phyloP scores from a whole-genome alignment of 2,888 invertebrate genomes.

The Embidobia sp. region DNA sequence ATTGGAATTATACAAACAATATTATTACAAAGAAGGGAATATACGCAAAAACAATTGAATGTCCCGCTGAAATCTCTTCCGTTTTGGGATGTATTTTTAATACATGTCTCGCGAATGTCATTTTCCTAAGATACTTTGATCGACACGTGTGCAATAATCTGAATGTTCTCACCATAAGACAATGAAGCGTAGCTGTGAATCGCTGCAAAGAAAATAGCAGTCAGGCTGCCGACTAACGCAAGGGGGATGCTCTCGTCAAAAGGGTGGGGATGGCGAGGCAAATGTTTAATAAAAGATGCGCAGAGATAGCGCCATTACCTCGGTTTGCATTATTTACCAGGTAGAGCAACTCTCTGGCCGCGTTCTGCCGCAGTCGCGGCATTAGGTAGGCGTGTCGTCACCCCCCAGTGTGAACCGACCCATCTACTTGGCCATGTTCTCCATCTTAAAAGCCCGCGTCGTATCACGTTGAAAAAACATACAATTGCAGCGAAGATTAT shows the following conservation, averaged over 20 bases:
- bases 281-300: conserved; percentile 82
- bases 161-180: conserved; percentile 66
- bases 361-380: conserved; percentile 79
- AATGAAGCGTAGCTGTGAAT: conserved; percentile 62
- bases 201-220: conserved; percentile 66
- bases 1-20: no score
- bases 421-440: conserved; percentile 65
- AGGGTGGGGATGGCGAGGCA: conserved; percentile 73
- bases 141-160: conserved; percentile 65
- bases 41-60: background rate
- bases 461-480: conserved; percentile 45
- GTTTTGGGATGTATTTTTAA: conserved; percentile 58
- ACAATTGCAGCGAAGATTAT: conserved; percentile 44
- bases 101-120: conserved; percentile 56
- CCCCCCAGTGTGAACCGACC: conserved; percentile 65
- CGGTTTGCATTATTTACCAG: conserved; percentile 81
- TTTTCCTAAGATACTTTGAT: conserved; percentile 63
- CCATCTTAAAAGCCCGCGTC: conserved; percentile 61
- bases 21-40: background rate
- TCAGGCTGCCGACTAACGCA: conserved; percentile 60
- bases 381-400: conserved; percentile 78
- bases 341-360: conserved; percentile 78
- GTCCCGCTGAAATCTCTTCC: conserved; percentile 24
- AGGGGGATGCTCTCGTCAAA: conserved; percentile 55
- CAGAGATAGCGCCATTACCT: conserved; percentile 82